Conservation (phyloP, 1,140 invertebrate species). For the Andrena cerasifolii region DNA sequence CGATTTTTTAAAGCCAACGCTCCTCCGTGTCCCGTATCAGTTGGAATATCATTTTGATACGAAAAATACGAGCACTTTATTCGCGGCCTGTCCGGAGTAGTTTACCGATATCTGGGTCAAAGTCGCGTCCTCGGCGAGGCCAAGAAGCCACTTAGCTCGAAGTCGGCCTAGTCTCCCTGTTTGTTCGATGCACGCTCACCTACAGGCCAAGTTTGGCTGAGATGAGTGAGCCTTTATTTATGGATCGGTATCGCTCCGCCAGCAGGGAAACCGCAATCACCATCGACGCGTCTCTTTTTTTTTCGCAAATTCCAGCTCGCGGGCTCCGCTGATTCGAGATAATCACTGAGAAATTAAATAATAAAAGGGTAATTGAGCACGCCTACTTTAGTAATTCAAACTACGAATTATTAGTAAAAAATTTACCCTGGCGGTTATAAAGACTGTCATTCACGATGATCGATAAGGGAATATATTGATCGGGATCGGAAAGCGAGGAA, state of each 20-base stretch:
- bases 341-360: too few species aligned
- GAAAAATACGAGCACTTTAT: slow-evolving; percentile 48
- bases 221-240: slow-evolving; percentile 78
- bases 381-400: too few species aligned
- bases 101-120: slow-evolving; percentile 79
- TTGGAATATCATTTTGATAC: slow-evolving; percentile 7
- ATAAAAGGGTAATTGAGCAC: too few species aligned
- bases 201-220: slow-evolving; percentile 71
- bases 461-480: neutral
- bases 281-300: neutral
- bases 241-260: slow-evolving; percentile 62
- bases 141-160: slow-evolving; percentile 75
- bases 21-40: neutral
- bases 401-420: neutral
- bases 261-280: slow-evolving; percentile 28
- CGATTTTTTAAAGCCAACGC: too few species aligned
- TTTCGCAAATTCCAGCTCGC: too few species aligned
- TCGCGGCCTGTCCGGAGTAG: slow-evolving; percentile 54
- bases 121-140: slow-evolving; percentile 80
- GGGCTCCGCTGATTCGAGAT: too few species aligned
- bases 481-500: too few species aligned
- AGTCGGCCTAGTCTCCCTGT: slow-evolving; percentile 69
- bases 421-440: neutral
- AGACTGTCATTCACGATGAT: neutral
- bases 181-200: slow-evolving; percentile 66